Base-by-base conservation (phyloP, 2,797 vertebrate species). In the Helostoma temminkii region DNA sequence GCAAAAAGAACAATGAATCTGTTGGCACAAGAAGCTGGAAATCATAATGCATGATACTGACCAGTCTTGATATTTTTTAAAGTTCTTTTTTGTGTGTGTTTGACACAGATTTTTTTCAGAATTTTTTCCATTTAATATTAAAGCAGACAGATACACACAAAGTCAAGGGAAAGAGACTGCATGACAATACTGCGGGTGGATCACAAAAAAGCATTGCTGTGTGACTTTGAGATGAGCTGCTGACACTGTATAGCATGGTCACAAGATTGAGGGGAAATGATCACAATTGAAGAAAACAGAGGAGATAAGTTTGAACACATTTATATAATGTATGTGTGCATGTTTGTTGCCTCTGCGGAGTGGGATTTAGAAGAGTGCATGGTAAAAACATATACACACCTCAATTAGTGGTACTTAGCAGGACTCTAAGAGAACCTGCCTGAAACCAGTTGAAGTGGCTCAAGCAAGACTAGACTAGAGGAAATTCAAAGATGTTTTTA, bases 381-480 rank as follows among this genome's bases (percentile, higher is more conserved):
- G 47, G 19, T 46, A 47, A 66, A 69, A 80, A 49, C 69, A 66
- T 70, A 68, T 61, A 67, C 52, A 89, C 59, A 84, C 83, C 84
- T 92, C 82, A 91, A 92, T 91, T 89, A 88, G 80, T 58, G 46
- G 66, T 76, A 80, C 76, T 84, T 89, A 90, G 79, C 65, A 52
- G 67, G 62, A 43, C 74, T 76, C 78, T 74, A 70, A 60, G 78
- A 86, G 62, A 81, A 80, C 54, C 30, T 71, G 78, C n/a, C 74
- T 89, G 73, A 90, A 88, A 87, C 83, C 74, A 85, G 76, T 58
- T 80, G 81, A 87, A 93, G 89, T 88, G 87, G 79, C 76, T 84
- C 56, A 81, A 75, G 71, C 32, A 25, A 74, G 54, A 65, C 55
- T 50, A 71, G 90, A 76, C 68, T 79, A 80, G 72, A 75, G 47